Conservation (phyloP, 2,113 vertebrate species). For the Siniperca chuatsi region DNA sequence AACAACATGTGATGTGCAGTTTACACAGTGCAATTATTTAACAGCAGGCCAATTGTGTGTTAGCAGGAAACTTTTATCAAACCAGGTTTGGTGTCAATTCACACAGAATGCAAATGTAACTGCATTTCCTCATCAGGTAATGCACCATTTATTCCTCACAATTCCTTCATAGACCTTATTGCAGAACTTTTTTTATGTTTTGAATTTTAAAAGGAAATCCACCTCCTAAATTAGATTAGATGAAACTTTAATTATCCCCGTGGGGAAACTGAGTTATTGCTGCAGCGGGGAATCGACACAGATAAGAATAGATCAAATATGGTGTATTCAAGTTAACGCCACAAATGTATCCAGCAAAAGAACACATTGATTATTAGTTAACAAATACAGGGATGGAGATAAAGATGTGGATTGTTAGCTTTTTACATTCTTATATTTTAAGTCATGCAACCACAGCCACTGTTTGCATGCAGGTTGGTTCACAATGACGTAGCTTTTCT, state of each 20-base stretch:
- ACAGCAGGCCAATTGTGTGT: not conserved
- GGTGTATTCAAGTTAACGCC: constrained; percentile 45
- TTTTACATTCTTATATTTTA: not conserved
- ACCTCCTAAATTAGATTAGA: constrained; percentile 70
- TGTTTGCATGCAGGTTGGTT: constrained; percentile 1
- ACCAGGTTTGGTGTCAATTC: not conserved
- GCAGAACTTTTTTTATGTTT: constrained; percentile 34
- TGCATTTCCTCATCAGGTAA: constrained; percentile 1
- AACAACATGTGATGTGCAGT: constrained; percentile 4
- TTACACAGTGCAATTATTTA: constrained; percentile 3
- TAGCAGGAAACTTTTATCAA: not conserved
- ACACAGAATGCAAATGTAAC: not conserved
- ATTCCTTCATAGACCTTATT: not conserved
- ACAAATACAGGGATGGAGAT: constrained; percentile 10
- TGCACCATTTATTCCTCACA: constrained; percentile 16
- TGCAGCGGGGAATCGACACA: constrained; percentile 48
- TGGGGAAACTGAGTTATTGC: constrained; percentile 63
- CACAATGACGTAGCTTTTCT: not conserved
- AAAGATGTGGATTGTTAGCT: not conserved
- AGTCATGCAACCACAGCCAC: not conserved
- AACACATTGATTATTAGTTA: constrained; percentile 41
- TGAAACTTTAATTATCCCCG: constrained; percentile 78
- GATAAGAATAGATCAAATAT: constrained; percentile 69
- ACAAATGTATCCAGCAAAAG: constrained; percentile 48
- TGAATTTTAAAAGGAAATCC: constrained; percentile 62